Conservation (phyloP, 2,113 vertebrate genomes). For the Apodemus sylvaticus region DNA sequence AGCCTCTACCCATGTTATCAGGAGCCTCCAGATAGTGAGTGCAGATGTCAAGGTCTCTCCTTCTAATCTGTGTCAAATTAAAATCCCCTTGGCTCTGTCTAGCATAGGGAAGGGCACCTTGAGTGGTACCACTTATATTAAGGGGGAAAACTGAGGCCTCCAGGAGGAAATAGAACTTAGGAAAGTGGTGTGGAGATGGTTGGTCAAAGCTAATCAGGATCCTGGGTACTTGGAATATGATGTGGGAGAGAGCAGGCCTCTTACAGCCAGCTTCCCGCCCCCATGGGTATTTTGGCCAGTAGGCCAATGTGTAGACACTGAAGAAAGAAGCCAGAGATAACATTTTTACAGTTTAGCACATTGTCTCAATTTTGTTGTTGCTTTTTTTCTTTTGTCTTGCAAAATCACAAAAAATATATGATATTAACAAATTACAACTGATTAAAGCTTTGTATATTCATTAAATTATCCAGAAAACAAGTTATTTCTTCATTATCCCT, state of each 20-base stretch:
- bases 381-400: neutral
- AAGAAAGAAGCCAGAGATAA: neutral
- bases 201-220: too few species aligned
- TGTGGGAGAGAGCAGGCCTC: too few species aligned
- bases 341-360: neutral
- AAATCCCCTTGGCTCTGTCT: neutral
- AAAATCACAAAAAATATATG: neutral
- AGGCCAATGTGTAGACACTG: neutral
- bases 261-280: too few species aligned
- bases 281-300: neutral
- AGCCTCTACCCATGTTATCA: neutral
- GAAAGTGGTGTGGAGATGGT: neutral
- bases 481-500: neutral
- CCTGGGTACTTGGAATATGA: fast-evolving
- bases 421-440: neutral
- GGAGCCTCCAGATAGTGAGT: neutral
- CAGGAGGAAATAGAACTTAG: neutral
- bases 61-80: neutral
- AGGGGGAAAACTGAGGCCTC: neutral
- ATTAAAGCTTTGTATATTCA: neutral
- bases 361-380: neutral
- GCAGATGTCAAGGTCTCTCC: fast-evolving
- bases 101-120: fast-evolving
- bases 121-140: neutral
- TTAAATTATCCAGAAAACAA: neutral